These are phyloP conservation scores for Ramphastos sulfuratus DNA, from an alignment of 2,113 vertebrate genomes.

Conservation along the genomic window DNA sequence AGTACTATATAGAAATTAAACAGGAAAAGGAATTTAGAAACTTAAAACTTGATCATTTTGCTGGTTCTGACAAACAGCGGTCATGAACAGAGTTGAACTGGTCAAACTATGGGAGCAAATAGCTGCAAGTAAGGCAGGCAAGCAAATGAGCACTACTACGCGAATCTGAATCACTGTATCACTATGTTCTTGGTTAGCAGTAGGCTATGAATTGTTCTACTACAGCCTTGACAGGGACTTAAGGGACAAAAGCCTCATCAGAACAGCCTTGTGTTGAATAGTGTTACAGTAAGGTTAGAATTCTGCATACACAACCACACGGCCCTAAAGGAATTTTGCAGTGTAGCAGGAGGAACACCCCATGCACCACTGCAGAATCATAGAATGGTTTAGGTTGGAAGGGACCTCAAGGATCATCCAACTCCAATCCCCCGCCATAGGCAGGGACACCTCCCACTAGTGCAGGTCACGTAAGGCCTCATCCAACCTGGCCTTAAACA, in stretches of 20 bases:
- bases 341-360: background rate
- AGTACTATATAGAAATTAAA: background rate
- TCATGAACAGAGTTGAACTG: background rate
- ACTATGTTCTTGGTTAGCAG: background rate
- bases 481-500: no score
- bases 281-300: background rate
- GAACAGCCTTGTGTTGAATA: background rate
- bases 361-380: no score
- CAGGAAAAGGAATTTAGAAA: background rate
- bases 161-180: background rate
- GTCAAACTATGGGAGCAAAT: background rate
- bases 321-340: background rate
- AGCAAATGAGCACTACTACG: background rate
- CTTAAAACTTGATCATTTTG: background rate
- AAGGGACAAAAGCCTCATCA: background rate
- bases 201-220: background rate
- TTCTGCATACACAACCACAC: background rate
- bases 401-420: no score
- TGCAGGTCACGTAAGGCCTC: no score
- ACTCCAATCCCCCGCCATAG: no score
- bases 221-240: background rate
- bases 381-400: no score
- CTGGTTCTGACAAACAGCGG: background rate
- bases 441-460: no score
- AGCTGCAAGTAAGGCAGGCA: background rate